phyloP scores from a whole-genome alignment of 1,140 invertebrate genomes.

The Drosophila fuyamai region DNA sequence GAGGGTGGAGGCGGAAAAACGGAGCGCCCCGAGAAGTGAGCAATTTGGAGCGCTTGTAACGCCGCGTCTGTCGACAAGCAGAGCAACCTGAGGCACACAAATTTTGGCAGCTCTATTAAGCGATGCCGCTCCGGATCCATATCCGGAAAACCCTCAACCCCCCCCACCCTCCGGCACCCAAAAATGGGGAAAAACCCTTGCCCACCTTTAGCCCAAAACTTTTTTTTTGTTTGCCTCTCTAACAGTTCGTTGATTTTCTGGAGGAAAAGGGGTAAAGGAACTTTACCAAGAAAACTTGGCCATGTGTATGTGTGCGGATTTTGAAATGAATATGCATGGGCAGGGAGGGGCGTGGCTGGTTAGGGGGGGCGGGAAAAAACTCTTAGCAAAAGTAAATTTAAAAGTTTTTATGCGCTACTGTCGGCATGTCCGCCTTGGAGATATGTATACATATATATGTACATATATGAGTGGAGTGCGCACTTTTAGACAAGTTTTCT shows the following conservation, averaged over 20 bases:
- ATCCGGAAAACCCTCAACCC: conserved; percentile 15
- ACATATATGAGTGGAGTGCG: conserved; percentile 71
- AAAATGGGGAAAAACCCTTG: conserved; percentile 8
- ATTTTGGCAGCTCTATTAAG: conserved; percentile 81
- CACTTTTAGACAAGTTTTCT: conserved; percentile 81
- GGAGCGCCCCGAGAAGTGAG: conserved; percentile 29
- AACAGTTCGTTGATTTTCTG: conserved; percentile 26
- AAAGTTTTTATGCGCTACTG: conserved; percentile 74
- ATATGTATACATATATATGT: conserved; percentile 24
- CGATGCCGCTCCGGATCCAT: conserved; percentile 48
- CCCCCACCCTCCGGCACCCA: not conserved
- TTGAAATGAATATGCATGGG: conserved; percentile 78
- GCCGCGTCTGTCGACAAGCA: conserved; percentile 55
- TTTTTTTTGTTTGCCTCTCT: conserved; percentile 45
- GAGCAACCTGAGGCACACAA: conserved; percentile 65
- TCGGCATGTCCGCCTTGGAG: conserved; percentile 44
- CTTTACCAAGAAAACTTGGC: conserved; percentile 70
- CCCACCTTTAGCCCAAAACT: conserved; percentile 35
- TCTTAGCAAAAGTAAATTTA: conserved; percentile 83
- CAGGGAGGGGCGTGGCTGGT: conserved; percentile 22
- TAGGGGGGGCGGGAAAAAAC: conserved; percentile 54
- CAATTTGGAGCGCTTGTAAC: conserved; percentile 77
- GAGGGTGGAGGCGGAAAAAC: not conserved
- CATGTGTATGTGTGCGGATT: conserved; percentile 56
- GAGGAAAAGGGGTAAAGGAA: conserved; percentile 23